phyloP scores from a whole-genome alignment of 2,797 vertebrate genomes.

The Erithacus rubecula region DNA sequence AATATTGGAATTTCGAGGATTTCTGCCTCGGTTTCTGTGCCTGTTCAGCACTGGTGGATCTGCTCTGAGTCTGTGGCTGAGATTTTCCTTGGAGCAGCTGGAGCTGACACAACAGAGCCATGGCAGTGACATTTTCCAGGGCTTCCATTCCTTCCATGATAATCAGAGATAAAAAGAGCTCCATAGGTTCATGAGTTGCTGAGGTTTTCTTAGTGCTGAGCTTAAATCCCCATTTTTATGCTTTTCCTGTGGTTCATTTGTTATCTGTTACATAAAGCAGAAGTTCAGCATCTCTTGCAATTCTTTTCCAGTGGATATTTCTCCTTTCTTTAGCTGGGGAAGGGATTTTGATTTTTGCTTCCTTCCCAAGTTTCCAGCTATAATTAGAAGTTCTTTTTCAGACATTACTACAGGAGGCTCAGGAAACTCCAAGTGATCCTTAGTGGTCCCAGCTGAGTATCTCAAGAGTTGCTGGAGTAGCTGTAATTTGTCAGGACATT shows the following conservation, averaged over 20 bases:
- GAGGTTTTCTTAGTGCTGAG: background rate
- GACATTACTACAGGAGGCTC: background rate
- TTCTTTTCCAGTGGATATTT: slow-evolving; percentile 9
- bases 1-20: background rate
- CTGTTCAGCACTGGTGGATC: background rate
- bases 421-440: background rate
- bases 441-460: background rate
- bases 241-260: background rate
- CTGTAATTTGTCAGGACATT: background rate
- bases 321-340: background rate
- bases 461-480: background rate
- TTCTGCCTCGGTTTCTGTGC: background rate
- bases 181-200: background rate
- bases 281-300: background rate
- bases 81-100: background rate
- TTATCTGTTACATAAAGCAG: slow-evolving; percentile 28
- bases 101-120: slow-evolving; percentile 8
- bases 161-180: slow-evolving; percentile 27
- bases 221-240: background rate
- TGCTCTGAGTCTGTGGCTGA: background rate
- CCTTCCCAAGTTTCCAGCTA: slow-evolving; percentile 26
- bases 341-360: background rate
- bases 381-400: slow-evolving; percentile 14
- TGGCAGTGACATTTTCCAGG: background rate
- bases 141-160: background rate